These are phyloP conservation scores for Smutsia gigantea DNA, from an alignment of 2,797 vertebrate genomes.

Conservation along the genomic window DNA sequence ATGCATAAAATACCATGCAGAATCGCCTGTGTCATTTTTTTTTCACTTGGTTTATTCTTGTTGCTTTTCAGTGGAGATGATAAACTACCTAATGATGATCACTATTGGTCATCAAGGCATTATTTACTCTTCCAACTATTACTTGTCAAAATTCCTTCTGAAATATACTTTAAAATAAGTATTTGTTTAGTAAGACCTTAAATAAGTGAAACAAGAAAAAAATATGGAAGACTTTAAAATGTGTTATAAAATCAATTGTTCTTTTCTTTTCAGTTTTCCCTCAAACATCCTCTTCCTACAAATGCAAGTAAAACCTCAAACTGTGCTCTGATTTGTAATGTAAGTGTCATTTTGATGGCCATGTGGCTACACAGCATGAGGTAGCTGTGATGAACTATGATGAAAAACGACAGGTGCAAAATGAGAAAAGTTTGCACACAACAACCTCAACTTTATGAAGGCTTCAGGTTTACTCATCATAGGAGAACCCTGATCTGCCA, in stretches of 20 bases:
- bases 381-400: conserved; percentile 47
- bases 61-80: neutral
- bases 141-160: neutral
- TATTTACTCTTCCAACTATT: neutral
- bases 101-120: neutral
- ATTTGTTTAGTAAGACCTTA: neutral
- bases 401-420: conserved; percentile 62
- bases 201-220: neutral
- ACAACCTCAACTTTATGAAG: neutral
- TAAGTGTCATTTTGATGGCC: conserved; percentile 49
- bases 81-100: neutral
- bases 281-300: neutral
- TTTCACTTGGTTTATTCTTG: neutral
- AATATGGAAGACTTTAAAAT: neutral
- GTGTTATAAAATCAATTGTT: neutral
- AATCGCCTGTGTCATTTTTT: neutral
- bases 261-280: conserved; percentile 32
- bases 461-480: conserved; percentile 35
- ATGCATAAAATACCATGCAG: neutral
- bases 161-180: neutral
- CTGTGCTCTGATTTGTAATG: conserved; percentile 57
- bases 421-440: conserved; percentile 61
- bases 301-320: conserved; percentile 15
- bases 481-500: conserved; percentile 51
- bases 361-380: conserved; percentile 72